Conservation (phyloP, 2,797 vertebrate species). For the Sebastes elongatus region DNA sequence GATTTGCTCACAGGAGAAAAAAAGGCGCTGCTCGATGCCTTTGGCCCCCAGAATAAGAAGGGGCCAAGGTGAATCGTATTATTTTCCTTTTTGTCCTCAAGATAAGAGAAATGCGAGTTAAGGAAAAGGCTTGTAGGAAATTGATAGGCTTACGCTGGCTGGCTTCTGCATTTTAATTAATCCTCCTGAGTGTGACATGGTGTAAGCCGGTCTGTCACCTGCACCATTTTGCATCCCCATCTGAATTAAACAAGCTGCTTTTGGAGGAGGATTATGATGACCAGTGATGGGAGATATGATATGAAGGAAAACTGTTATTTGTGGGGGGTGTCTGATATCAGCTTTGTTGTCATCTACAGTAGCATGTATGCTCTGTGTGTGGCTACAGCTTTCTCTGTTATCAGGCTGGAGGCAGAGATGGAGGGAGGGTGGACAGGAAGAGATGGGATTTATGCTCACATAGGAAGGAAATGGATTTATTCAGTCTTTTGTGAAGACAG, state of each 20-base stretch:
- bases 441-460: slow-evolving; percentile 62
- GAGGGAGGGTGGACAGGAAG: slow-evolving; percentile 12
- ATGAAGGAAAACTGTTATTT: slow-evolving; percentile 19
- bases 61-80: slow-evolving; percentile 26
- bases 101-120: slow-evolving; percentile 16
- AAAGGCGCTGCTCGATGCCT: not conserved
- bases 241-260: not conserved
- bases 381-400: slow-evolving; percentile 21
- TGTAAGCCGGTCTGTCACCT: slow-evolving; percentile 2
- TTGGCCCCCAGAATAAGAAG: slow-evolving; percentile 7
- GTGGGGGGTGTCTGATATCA: slow-evolving; percentile 2
- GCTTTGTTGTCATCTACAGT: slow-evolving; percentile 10
- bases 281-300: not conserved
- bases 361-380: not conserved
- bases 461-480: slow-evolving; percentile 47
- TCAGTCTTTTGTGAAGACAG: slow-evolving; percentile 44
- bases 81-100: slow-evolving; percentile 25
- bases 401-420: slow-evolving; percentile 34
- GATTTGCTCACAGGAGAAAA: not conserved
- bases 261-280: slow-evolving; percentile 6
- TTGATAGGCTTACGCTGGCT: slow-evolving; percentile 19
- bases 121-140: slow-evolving; percentile 3
- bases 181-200: slow-evolving; percentile 13
- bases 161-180: slow-evolving; percentile 44
- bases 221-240: slow-evolving; percentile 3